These are phyloP conservation scores for Trilocha varians DNA, from an alignment of 2,888 invertebrate species.

Conservation along the genomic window DNA sequence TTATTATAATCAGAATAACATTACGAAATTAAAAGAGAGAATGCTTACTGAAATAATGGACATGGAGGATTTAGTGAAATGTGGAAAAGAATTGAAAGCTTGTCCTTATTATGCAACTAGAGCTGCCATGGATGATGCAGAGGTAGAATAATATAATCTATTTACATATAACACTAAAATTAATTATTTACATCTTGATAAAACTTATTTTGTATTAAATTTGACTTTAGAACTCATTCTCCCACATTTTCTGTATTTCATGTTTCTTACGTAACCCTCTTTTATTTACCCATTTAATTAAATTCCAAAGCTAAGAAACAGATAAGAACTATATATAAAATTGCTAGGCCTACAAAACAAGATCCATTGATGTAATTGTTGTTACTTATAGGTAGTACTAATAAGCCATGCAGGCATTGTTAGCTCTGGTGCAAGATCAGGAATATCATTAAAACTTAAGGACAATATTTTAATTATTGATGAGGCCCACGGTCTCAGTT, in stretches of 20 bases:
- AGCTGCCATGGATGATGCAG: constrained; percentile 85
- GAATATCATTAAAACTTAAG: constrained; percentile 64
- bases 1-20: constrained; percentile 75
- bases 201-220: too few species aligned
- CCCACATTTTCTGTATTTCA: too few species aligned
- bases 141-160: constrained; percentile 53
- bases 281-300: too few species aligned
- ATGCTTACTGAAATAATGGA: constrained; percentile 83
- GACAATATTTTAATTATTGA: constrained; percentile 91
- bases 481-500: constrained; percentile 96
- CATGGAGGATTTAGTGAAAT: constrained; percentile 86
- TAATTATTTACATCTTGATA: too few species aligned
- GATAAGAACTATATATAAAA: too few species aligned
- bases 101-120: constrained; percentile 97
- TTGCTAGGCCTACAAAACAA: too few species aligned
- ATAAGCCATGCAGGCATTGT: constrained; percentile 64
- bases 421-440: constrained; percentile 53
- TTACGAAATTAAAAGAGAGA: constrained; percentile 77
- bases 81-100: constrained; percentile 79
- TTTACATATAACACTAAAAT: too few species aligned
- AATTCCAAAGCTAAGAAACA: too few species aligned
- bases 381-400: constrained; percentile 42
- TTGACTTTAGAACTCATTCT: too few species aligned
- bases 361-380: not conserved
- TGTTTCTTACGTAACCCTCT: too few species aligned